These are phyloP conservation scores for Agelastica alni DNA, from an alignment of 2,888 invertebrate species.

Conservation along the genomic window DNA sequence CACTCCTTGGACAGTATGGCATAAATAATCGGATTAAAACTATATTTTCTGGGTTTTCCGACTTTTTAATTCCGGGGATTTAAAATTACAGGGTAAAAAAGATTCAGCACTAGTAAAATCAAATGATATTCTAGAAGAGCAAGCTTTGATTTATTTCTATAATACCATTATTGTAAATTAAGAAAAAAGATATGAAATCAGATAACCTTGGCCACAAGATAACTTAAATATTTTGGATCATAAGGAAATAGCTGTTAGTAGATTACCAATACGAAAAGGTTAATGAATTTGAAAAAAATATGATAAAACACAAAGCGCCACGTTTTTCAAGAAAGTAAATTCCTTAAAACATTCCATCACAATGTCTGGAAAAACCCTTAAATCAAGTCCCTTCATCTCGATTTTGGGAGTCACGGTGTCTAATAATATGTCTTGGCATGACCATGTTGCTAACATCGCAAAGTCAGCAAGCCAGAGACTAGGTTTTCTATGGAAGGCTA, in stretches of 20 bases:
- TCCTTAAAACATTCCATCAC: no score
- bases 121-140: not conserved
- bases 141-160: constrained; percentile 1
- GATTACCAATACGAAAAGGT: no score
- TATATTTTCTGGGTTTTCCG: not conserved
- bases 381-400: no score
- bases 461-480: no score
- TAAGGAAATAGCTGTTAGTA: not conserved
- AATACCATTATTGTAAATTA: not conserved
- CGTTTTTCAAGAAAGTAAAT: no score
- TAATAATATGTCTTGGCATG: no score
- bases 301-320: no score
- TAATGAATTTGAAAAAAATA: no score
- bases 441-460: no score
- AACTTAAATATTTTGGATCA: constrained; percentile 1
- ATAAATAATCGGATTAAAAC: not conserved
- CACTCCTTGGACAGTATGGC: not conserved
- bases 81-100: not conserved
- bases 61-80: not conserved
- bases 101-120: constrained; percentile 1
- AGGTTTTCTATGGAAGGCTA: no score
- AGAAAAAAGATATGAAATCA: constrained; percentile 5
- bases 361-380: no score
- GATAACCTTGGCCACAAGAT: not conserved
- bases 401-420: no score